phyloP scores from a whole-genome alignment of 2,797 vertebrate species.

The Sciaenops ocellatus region DNA sequence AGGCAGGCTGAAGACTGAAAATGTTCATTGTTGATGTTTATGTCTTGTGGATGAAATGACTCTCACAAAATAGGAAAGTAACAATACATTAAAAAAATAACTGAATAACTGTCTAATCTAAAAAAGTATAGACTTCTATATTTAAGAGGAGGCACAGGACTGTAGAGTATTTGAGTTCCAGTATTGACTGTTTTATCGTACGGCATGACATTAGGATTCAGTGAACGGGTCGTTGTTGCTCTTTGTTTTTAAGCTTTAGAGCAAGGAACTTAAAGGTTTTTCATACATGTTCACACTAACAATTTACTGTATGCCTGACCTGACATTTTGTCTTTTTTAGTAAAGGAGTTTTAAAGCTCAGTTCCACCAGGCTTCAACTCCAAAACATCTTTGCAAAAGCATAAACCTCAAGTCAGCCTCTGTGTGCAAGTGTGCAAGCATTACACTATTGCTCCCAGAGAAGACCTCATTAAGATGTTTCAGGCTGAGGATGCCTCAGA shows the following conservation, averaged over 20 bases:
- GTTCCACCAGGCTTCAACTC: neutral
- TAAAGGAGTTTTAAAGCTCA: neutral
- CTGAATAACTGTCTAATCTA: neutral
- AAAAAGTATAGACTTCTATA: neutral
- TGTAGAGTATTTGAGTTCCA: neutral
- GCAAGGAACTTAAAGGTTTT: neutral
- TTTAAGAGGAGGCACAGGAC: neutral
- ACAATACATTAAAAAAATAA: neutral
- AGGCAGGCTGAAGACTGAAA: constrained; percentile 29
- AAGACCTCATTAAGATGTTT: constrained; percentile 43
- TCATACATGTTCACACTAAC: neutral
- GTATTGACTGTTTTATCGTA: neutral
- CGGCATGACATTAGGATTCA: neutral
- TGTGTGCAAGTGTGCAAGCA: neutral
- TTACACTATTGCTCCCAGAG: constrained; percentile 5
- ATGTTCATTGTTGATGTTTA: constrained; percentile 36
- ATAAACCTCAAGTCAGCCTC: neutral
- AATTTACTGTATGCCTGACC: neutral
- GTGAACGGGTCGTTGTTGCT: neutral
- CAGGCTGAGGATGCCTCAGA: constrained; percentile 8
- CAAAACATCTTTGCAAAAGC: constrained; percentile 23
- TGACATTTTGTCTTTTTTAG: neutral
- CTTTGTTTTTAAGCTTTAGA: neutral
- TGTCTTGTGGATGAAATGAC: constrained; percentile 13
- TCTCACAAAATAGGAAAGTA: constrained; percentile 4